Base-by-base conservation (phyloP, 2,113 vertebrate species). In the Scomber colias region DNA sequence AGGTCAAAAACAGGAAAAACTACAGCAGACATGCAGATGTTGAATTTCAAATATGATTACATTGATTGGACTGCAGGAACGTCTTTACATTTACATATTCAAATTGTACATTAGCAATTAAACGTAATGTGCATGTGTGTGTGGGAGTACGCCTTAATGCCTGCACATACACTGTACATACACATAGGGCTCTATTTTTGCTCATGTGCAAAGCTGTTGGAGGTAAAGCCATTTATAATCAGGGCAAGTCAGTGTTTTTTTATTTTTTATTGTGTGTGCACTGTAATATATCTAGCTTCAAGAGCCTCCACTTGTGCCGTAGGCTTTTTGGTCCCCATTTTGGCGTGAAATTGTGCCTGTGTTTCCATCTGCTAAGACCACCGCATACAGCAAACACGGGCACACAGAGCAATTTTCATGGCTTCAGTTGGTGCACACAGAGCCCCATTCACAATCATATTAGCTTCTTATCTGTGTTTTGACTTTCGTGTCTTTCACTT, bases 41-140 rank as follows among this genome's bases (percentile, higher is more conserved):
- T 83, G 80, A 69, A 85, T 87, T 88, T 90, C 85, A 90, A 86
- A 92, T 90, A 81, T 80, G 79, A 91, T 87, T 87, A 92, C 48
- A 79, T 75, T 87, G 82, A 89, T 81, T 70, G 75, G 81, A 69
- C 71, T 55, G 80, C 57, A 55, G 64, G 48, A 87, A n/a, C 78
- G 68, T 83, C 79, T 89, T 87, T 40, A 19, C 57, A 85, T 90
- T 91, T 81, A 64, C 79, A 91, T 90, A 83, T 71, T 62, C 85
- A 80, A 78, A 50, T 1, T 71, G 45, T 44, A 7, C 55, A 75
- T 67, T 75, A 69, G 81, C 88, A 86, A 21, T 13, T 62, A 68
- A 72, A 35, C 60, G 56, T 3, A 48, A 16, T 8, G 66, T 45
- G 31, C 2, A 5, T n/a, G 24, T 53, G 48, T 77, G 54, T 71